These are phyloP conservation scores for Pardosa pseudoannulata DNA, from an alignment of 2,888 invertebrate species.

Conservation along the genomic window DNA sequence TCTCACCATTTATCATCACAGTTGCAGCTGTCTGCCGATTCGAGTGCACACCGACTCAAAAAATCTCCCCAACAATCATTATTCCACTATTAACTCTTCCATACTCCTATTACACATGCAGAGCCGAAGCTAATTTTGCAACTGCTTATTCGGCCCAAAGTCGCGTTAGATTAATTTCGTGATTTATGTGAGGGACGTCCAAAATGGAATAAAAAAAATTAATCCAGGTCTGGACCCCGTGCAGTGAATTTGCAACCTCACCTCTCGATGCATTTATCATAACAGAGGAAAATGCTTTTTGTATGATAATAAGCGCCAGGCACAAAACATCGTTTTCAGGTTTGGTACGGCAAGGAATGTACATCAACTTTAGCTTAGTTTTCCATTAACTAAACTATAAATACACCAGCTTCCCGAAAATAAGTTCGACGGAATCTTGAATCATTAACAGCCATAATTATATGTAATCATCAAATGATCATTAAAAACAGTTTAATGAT, in stretches of 20 bases:
- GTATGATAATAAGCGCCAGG: constrained; percentile 9
- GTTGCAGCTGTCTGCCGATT: background rate
- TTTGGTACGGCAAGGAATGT: no score
- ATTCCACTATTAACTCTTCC: background rate
- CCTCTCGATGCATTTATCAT: constrained; percentile 49
- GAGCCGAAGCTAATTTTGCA: background rate
- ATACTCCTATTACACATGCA: background rate
- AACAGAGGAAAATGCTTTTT: constrained; percentile 40
- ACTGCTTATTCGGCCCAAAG: background rate
- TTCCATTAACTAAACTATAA: no score
- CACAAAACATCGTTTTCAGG: background rate
- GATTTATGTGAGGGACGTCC: constrained; percentile 41
- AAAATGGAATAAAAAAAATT: constrained; percentile 44
- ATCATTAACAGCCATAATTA: no score
- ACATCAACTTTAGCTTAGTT: no score
- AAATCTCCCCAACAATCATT: background rate
- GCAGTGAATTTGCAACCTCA: constrained; percentile 35
- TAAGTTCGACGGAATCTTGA: no score
- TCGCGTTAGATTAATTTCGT: constrained; percentile 26
- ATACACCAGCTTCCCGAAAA: no score
- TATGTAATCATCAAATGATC: no score
- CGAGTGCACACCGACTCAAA: background rate
- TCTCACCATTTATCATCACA: background rate
- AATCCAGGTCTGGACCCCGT: constrained; percentile 25
- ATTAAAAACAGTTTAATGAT: no score